Evolutionary conservation across 2,113 vertebrate genomes (phyloP).

Genomic region (Fregetta grallaria): DNA sequence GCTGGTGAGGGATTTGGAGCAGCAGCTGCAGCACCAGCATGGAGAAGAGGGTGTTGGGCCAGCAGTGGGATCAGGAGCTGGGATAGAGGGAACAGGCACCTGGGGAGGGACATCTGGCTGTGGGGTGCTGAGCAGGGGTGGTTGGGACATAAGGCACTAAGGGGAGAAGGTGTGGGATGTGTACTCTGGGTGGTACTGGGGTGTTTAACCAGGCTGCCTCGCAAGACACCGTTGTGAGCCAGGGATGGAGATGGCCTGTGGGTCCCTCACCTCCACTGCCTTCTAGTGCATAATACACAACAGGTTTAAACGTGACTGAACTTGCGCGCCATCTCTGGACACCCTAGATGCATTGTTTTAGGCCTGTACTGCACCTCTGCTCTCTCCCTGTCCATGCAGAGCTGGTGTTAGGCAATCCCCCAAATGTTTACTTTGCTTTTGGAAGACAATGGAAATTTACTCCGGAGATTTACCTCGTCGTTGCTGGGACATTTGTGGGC

Average conservation of each 20-base stretch:
- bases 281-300: neutral
- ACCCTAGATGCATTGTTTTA: neutral
- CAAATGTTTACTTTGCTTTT: neutral
- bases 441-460: conserved; percentile 41
- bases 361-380: neutral
- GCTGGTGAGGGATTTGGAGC: neutral
- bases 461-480: conserved; percentile 13
- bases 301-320: neutral
- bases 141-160: neutral
- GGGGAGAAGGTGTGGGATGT: neutral
- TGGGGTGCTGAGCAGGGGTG: neutral
- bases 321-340: neutral
- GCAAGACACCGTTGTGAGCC: neutral
- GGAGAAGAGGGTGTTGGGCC: neutral
- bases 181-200: neutral
- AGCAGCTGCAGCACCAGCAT: neutral
- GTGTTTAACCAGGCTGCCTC: neutral
- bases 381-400: neutral
- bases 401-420: neutral
- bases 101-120: neutral
- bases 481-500: neutral
- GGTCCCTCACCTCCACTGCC: neutral
- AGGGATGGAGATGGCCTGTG: neutral
- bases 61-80: neutral
- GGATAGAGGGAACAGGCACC: neutral